Evolutionary conservation across 2,113 vertebrate genomes (phyloP).

Genomic region (Daphoenositta chrysoptera): DNA sequence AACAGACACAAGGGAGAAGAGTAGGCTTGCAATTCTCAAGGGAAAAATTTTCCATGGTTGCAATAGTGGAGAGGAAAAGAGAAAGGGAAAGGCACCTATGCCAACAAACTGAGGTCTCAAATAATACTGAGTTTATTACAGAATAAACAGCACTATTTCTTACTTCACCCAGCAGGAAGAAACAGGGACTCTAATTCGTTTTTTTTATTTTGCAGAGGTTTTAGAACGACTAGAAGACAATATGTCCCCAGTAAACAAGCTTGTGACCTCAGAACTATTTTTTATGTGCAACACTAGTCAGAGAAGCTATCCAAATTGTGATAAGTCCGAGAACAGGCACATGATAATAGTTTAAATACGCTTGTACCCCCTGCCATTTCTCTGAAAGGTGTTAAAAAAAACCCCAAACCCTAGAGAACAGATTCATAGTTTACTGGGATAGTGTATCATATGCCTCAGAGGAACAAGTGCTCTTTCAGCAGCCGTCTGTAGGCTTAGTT

Average conservation of each 20-base stretch:
- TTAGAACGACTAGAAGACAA: neutral
- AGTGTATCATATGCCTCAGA: neutral
- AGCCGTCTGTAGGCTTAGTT: neutral
- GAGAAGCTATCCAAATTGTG: neutral
- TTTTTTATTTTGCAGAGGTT: neutral
- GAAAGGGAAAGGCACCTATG: neutral
- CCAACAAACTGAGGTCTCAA: neutral
- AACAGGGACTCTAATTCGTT: fast-evolving
- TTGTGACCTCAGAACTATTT: neutral
- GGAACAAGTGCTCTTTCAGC: neutral
- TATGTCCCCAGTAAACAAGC: neutral
- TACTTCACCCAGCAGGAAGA: neutral
- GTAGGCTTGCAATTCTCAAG: neutral
- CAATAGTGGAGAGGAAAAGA: neutral
- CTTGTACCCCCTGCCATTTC: neutral
- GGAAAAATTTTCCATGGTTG: neutral
- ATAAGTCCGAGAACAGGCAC: neutral
- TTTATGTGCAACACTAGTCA: neutral
- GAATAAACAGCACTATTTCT: neutral
- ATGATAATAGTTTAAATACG: neutral
- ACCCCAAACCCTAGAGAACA: neutral
- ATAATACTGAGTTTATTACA: neutral
- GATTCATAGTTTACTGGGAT: neutral
- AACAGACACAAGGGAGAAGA: neutral
- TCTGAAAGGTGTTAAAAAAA: neutral